Evolutionary conservation across 2,888 invertebrate genomes (phyloP).

Genomic region (Drosophila incognita): DNA sequence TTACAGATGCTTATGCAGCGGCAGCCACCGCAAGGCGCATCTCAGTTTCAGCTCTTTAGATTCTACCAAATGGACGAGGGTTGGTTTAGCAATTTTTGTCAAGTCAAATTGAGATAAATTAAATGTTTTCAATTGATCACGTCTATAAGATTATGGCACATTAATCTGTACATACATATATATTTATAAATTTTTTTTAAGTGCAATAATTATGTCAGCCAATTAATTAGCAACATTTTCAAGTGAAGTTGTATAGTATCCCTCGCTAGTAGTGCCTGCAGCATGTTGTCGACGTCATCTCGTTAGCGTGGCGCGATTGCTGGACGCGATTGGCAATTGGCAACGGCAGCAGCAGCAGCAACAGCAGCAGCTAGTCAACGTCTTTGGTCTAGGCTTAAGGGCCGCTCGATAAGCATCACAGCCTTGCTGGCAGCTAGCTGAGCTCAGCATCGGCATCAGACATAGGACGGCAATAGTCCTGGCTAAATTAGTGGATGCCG

Average conservation of each 20-base stretch:
- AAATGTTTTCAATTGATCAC: not conserved
- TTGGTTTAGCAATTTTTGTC: not conserved
- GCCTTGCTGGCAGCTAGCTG: slow-evolving; percentile 45
- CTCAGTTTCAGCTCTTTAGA: slow-evolving; percentile 59
- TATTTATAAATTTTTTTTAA: not conserved
- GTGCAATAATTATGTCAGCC: not conserved
- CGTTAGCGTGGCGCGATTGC: slow-evolving; percentile 79
- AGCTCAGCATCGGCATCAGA: slow-evolving; percentile 3
- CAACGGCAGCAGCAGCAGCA: slow-evolving; percentile 53
- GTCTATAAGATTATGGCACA: not conserved
- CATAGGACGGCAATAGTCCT: slow-evolving; percentile 25
- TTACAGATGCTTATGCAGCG: slow-evolving; percentile 83
- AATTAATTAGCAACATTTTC: slow-evolving; percentile 23
- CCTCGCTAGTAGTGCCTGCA: slow-evolving; percentile 69
- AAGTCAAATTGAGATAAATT: not conserved
- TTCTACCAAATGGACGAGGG: slow-evolving; percentile 63
- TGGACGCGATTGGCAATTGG: slow-evolving; percentile 76
- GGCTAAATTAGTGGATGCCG: slow-evolving; percentile 81
- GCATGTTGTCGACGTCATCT: slow-evolving; percentile 78
- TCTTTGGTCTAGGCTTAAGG: slow-evolving; percentile 79
- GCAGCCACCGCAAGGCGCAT: slow-evolving; percentile 73
- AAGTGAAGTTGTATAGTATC: slow-evolving; percentile 23
- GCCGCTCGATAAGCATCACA: slow-evolving; percentile 74
- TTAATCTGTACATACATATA: not conserved
- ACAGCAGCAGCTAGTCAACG: slow-evolving; percentile 57